Conservation (phyloP, 2,888 invertebrate genomes). For the Gisinianus flammeolus region DNA sequence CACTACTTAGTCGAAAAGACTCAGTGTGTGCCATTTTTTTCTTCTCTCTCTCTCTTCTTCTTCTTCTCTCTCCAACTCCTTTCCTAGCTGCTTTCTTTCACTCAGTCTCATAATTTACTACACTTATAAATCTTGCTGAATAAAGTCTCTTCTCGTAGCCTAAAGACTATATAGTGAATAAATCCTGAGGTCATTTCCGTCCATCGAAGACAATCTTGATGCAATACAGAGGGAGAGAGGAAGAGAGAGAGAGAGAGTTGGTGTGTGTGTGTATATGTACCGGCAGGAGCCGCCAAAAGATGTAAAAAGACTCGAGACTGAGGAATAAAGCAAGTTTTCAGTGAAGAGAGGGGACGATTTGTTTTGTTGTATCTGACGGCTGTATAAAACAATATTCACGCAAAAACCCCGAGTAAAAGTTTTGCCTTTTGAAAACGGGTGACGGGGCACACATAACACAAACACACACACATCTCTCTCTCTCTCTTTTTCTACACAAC, state of each 20-base stretch:
- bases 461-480: not conserved
- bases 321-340: slow-evolving; percentile 34
- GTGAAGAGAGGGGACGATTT: slow-evolving; percentile 37
- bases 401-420: slow-evolving; percentile 27
- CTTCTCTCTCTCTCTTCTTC: slow-evolving; percentile 3
- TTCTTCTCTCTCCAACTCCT: slow-evolving; percentile 18
- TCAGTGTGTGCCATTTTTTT: slow-evolving; percentile 33
- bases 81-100: slow-evolving; percentile 47
- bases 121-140: slow-evolving; percentile 55
- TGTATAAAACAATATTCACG: slow-evolving; percentile 35
- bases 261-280: slow-evolving; percentile 2
- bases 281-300: slow-evolving; percentile 42
- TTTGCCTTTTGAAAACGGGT: slow-evolving; percentile 23
- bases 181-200: slow-evolving; percentile 57
- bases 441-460: slow-evolving; percentile 14
- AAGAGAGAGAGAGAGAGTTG: not conserved
- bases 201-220: slow-evolving; percentile 54
- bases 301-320: slow-evolving; percentile 33
- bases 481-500: not conserved
- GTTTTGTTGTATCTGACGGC: slow-evolving; percentile 37
- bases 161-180: slow-evolving; percentile 48
- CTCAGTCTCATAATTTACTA: slow-evolving; percentile 56
- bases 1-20: slow-evolving; percentile 35
- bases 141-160: slow-evolving; percentile 49
- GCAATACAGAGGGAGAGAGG: slow-evolving; percentile 27